Conservation (phyloP, 2,888 invertebrate genomes). For the Bombylius discolor region DNA sequence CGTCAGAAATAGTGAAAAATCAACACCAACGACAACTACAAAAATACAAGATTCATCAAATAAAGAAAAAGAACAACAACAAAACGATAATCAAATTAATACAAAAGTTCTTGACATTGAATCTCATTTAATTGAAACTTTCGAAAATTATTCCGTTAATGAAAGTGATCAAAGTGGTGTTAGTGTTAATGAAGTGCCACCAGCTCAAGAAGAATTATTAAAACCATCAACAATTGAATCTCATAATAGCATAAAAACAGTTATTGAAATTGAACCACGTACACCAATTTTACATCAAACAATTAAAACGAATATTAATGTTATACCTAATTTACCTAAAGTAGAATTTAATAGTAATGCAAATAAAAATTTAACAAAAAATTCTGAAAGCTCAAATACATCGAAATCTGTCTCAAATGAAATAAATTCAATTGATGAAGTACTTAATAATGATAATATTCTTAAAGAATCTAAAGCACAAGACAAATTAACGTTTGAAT, state of each 20-base stretch:
- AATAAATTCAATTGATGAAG: no score
- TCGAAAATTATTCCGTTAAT: conserved; percentile 21
- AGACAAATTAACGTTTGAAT: background rate
- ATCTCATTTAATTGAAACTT: conserved; percentile 34
- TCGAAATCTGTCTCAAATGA: no score
- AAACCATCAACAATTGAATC: conserved; percentile 27
- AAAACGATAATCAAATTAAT: background rate
- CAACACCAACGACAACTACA: background rate
- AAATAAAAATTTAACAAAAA: no score
- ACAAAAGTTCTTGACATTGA: conserved; percentile 28
- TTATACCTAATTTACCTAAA: background rate
- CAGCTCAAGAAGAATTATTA: conserved; percentile 27
- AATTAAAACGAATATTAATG: conserved; percentile 20
- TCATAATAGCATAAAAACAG: conserved; percentile 21
- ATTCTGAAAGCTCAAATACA: no score
- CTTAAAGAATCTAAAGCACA: background rate
- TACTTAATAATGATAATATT: no score
- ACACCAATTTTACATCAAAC: conserved; percentile 23
- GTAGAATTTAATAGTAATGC: no score
- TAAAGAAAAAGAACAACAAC: background rate
- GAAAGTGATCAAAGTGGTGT: conserved; percentile 22
- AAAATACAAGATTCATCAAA: no score
- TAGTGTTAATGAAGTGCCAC: conserved; percentile 28
- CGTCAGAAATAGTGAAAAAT: background rate
- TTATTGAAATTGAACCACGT: conserved; percentile 31